phyloP scores from a whole-genome alignment of 2,113 vertebrate genomes.

The Fregata magnificens region DNA sequence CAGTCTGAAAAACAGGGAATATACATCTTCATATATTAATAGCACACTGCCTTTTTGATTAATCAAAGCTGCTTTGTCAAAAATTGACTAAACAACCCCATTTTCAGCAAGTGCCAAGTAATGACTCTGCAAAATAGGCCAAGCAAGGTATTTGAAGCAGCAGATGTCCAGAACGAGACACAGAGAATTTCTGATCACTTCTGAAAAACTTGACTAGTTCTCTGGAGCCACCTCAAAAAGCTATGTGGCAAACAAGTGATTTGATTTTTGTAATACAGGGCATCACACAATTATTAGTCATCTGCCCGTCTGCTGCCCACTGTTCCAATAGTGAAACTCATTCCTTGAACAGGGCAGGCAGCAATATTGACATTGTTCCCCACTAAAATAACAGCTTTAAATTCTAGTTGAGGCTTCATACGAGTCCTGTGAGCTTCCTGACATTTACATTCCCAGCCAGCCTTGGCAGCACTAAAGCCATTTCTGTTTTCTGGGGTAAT shows the following conservation, averaged over 20 bases:
- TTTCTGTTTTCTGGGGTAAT: background rate
- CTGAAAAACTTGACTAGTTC: background rate
- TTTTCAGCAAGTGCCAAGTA: background rate
- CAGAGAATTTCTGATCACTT: background rate
- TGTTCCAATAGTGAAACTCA: background rate
- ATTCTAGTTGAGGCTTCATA: background rate
- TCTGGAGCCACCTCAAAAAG: background rate
- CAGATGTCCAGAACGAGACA: background rate
- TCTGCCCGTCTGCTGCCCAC: background rate
- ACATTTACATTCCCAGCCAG: background rate
- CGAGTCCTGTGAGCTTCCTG: background rate
- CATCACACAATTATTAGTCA: background rate
- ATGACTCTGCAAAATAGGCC: background rate
- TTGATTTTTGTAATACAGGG: background rate
- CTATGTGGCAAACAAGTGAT: background rate
- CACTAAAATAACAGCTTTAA: background rate
- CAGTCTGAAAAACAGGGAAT: background rate
- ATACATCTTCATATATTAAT: background rate
- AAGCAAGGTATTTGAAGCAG: background rate
- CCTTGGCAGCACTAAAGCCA: background rate
- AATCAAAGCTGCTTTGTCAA: background rate
- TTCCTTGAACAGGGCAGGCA: background rate
- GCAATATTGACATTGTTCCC: background rate
- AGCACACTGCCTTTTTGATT: background rate
- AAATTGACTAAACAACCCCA: background rate